Base-by-base conservation (phyloP, 2,888 invertebrate species). In the Metellina segmentata region DNA sequence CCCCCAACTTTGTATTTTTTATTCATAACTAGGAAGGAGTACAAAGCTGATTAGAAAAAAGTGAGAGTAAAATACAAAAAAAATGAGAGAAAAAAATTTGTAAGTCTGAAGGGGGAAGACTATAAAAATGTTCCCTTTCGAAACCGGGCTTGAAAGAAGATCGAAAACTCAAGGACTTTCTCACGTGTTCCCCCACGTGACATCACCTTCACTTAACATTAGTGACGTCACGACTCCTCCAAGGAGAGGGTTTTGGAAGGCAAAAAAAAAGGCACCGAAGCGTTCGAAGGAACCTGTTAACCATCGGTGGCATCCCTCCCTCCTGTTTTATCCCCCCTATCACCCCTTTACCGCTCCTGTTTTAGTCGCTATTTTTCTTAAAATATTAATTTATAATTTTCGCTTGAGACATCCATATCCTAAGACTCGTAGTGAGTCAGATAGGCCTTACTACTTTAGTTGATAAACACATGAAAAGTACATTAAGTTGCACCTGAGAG, bases 181-280 rank as follows among this genome's bases (percentile, higher is more conserved):
- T 87, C 91, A 91, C 91, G 91, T 87, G 81, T 87, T 70, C 19
- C n/a, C 79, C 19, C 91, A 88, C 91, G 91, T 91, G 91, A 91
- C 87, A 87, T 91, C 87, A 91, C 91, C 91, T 91, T 91, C 91
- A 91, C 91, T 82, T 91, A 75, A 91, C 91, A 87, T 91, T 91
- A 19, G 53, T 91, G 86, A 91, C 91, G 87, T 91, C 91, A 91
- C 20, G 53, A n/a, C 51, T 85, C 74, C 77, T 61, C 49, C 51
- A 9, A 77, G 48, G 85, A 85, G 85, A 13, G 53, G 34, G 51
- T 52, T 51, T 19, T 69, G n/a, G 7, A 61, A 61, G 75, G 48
- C 69, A 53, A 52, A 72, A 52, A 8, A n/a, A 72, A 51, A 7
- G 1, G 19, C 34, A 34, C 69, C 48, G 71, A 69, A 49, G 20